phyloP scores from a whole-genome alignment of 2,113 vertebrate species.

The Rhabdornis inornatus region DNA sequence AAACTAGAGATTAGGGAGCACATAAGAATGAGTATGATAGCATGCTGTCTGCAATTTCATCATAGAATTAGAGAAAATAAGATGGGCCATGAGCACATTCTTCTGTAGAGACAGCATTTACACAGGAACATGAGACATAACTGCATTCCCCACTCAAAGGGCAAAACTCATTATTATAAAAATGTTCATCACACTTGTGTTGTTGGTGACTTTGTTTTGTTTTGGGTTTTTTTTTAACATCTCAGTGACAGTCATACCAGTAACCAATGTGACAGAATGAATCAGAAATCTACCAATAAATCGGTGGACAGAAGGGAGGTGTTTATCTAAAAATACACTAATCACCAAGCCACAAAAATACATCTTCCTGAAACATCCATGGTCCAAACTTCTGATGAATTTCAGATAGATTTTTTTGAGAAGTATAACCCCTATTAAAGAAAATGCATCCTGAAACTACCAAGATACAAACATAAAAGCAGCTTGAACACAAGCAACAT shows the following conservation, averaged over 20 bases:
- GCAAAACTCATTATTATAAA: background rate
- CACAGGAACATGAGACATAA: background rate
- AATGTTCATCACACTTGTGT: background rate
- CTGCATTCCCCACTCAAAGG: background rate
- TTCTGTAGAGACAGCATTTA: background rate
- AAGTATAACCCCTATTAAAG: background rate
- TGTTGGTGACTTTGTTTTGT: background rate
- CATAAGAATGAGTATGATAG: background rate
- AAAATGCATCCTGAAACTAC: background rate
- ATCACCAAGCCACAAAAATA: background rate
- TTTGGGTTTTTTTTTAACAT: background rate
- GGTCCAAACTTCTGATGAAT: background rate
- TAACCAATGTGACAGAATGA: background rate
- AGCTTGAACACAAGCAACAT: background rate
- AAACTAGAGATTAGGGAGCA: background rate
- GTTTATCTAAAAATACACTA: background rate
- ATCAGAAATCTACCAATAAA: background rate
- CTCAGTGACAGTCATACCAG: background rate
- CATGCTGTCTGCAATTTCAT: background rate
- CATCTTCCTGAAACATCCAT: background rate
- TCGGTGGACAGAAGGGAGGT: accelerated
- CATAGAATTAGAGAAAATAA: background rate
- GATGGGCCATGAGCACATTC: background rate
- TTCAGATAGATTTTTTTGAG: background rate
- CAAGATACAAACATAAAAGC: background rate